These are phyloP conservation scores for Cirrhinus molitorella DNA, from an alignment of 2,797 vertebrate genomes.

Conservation along the genomic window DNA sequence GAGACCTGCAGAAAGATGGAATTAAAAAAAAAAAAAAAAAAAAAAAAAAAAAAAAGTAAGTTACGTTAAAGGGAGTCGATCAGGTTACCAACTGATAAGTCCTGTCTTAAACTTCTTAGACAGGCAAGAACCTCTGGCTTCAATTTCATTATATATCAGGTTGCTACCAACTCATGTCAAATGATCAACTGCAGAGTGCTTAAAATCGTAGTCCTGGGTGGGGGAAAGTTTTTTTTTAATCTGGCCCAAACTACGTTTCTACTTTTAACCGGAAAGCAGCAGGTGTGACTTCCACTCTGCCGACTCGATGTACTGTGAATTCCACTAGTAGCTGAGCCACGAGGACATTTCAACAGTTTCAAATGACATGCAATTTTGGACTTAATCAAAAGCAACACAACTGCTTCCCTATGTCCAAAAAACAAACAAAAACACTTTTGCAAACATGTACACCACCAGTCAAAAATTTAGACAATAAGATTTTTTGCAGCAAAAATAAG, in stretches of 20 bases:
- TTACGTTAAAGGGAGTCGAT: not conserved
- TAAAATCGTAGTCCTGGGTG: conserved; percentile 22
- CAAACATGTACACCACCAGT: not conserved
- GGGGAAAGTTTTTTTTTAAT: not conserved
- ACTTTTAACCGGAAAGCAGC: conserved; percentile 36
- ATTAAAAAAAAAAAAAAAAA: not conserved
- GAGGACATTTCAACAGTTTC: not conserved
- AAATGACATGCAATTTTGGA: not conserved
- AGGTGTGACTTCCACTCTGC: conserved; percentile 11
- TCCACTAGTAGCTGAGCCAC: not conserved
- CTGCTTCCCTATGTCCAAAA: not conserved
- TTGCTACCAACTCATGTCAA: conserved; percentile 23
- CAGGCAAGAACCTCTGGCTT: conserved; percentile 25
- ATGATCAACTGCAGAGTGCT: conserved; percentile 34
- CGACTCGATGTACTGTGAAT: not conserved
- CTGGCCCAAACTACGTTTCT: conserved; percentile 31
- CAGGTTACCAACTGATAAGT: conserved; percentile 26
- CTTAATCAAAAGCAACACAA: conserved; percentile 3
- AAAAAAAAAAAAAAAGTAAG: not conserved
- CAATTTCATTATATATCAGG: conserved; percentile 28
- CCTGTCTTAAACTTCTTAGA: conserved; percentile 17
- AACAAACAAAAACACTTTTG: not conserved
- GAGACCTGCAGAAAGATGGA: conserved; percentile 79
- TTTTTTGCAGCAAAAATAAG: too few species aligned
- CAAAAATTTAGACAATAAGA: too few species aligned